A percentile compares a stretch with the other conserved stretches of the same genome.
phyloP scores from a whole-genome alignment of 2,113 vertebrate genomes.

The Ictidomys tridecemlineatus region DNA sequence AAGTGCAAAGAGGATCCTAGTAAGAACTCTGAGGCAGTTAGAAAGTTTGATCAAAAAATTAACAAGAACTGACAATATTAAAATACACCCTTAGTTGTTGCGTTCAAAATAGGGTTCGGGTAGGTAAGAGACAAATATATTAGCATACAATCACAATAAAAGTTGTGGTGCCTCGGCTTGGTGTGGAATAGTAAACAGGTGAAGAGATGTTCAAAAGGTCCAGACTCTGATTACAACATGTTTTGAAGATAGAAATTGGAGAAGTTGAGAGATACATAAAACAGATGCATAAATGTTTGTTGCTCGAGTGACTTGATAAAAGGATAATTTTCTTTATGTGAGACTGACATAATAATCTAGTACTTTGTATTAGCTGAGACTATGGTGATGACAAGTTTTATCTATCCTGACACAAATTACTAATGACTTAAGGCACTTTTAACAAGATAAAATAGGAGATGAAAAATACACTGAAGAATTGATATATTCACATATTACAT shows the following conservation, averaged over 20 bases:
- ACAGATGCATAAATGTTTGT: not conserved
- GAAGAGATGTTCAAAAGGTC: not conserved
- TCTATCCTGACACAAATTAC: not conserved
- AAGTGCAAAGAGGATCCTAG: not conserved
- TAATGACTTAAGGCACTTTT: not conserved
- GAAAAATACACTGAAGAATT: not conserved
- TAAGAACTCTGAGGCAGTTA: not conserved
- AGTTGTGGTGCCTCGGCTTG: not conserved
- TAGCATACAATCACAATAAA: not conserved
- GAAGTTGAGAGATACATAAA: not conserved
- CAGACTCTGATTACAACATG: not conserved
- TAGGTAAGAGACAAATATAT: not conserved
- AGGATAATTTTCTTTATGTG: not conserved
- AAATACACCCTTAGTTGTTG: not conserved
- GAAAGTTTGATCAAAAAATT: not conserved
- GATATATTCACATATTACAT: not conserved
- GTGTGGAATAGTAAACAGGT: not conserved
- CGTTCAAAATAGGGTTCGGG: not conserved
- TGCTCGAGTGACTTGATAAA: not conserved
- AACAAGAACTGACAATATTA: not conserved
- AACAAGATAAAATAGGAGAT: not conserved
- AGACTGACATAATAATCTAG: not conserved
- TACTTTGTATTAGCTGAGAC: not conserved
- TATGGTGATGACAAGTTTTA: not conserved
- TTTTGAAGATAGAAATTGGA: not conserved